phyloP scores from a whole-genome alignment of 2,797 vertebrate species.

The Scarus forsteni region DNA sequence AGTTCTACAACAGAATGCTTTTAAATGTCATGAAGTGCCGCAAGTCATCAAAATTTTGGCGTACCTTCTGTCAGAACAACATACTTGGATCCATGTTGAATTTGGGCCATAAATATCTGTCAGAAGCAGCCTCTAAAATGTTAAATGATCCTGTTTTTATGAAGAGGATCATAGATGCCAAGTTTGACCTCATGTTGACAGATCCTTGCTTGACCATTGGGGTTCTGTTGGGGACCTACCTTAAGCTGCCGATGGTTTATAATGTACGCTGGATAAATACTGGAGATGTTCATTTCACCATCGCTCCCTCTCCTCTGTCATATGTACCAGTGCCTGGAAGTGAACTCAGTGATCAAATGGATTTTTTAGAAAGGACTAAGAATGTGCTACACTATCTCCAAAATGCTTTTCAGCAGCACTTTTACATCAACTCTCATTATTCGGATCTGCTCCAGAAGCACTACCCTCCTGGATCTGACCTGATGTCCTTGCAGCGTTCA shows the following conservation, averaged over 20 bases:
- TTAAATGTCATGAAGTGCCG: conserved; percentile 46
- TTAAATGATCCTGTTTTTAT: conserved; percentile 70
- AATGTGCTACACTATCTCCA: conserved; percentile 69
- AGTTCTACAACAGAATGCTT: conserved; percentile 39
- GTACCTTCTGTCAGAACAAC: conserved; percentile 52
- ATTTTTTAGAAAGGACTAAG: conserved; percentile 63
- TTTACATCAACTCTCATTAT: conserved; percentile 56
- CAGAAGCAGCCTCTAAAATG: conserved; percentile 25
- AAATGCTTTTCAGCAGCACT: conserved; percentile 38
- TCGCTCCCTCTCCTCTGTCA: conserved; percentile 76
- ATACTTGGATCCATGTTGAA: conserved; percentile 39
- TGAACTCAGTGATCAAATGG: conserved; percentile 73
- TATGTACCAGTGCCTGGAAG: conserved; percentile 71
- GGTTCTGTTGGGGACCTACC: conserved; percentile 66
- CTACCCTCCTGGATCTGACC: conserved; percentile 69
- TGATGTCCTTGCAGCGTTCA: conserved; percentile 61
- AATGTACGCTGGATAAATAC: conserved; percentile 77
- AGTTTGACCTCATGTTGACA: conserved; percentile 77
- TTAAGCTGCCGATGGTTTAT: conserved; percentile 75
- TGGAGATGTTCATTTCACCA: conserved; percentile 66
- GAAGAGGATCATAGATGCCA: conserved; percentile 54
- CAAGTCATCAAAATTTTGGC: conserved; percentile 31
- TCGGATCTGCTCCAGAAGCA: conserved; percentile 59
- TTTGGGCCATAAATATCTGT: conserved; percentile 20
- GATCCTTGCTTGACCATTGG: conserved; percentile 68